Base-by-base conservation (phyloP, 2,797 vertebrate species). In the Periophthalmus magnuspinnatus region DNA sequence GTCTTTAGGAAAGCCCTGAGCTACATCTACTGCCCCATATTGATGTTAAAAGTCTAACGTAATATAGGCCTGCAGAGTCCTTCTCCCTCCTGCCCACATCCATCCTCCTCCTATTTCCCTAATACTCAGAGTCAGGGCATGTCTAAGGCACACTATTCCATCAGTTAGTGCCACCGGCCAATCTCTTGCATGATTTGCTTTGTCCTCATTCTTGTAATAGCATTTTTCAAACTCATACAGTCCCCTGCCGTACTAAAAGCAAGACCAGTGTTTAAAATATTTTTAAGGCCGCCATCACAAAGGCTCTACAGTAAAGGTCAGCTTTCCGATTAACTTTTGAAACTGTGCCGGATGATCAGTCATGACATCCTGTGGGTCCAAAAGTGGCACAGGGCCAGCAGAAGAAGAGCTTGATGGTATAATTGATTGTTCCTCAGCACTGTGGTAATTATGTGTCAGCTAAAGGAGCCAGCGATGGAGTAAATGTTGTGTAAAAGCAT, bases 41-140 rank as follows among this genome's bases (percentile, higher is more conserved):
- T 77, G 73, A 80, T 80, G 84, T 82, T 79, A 82, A 83, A 84
- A 67, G 76, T 74, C 52, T 72, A 69, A 76, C 69, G 21, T 77
- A 85, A 80, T 82, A 79, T 63, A 76, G 68, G 75, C 83, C 83
- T 70, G 67, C 58, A 1, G 83, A 77, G 77, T n/a, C 19, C 14
- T 34, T 59, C 65, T 16, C 67, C 36, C 8, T 54, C 38, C 69
- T 63, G 33, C 71, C 72, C 78, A 55, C 68, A 68, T 64, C 17
- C 71, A 77, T 71, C 68, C 47, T 52, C 54, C 62, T 70, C 59
- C 55, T 67, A 81, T 77, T 77, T 75, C 48, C 71, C 10, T 62
- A 71, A 75, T 63, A 63, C 69, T 68, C 74, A 80, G 72, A 84
- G 83, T 72, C 82, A 75, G 70, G 52, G 60, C 34, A 65, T 68